These are phyloP conservation scores for Nomada fucata DNA, from an alignment of 2,888 invertebrate genomes.

Conservation along the genomic window DNA sequence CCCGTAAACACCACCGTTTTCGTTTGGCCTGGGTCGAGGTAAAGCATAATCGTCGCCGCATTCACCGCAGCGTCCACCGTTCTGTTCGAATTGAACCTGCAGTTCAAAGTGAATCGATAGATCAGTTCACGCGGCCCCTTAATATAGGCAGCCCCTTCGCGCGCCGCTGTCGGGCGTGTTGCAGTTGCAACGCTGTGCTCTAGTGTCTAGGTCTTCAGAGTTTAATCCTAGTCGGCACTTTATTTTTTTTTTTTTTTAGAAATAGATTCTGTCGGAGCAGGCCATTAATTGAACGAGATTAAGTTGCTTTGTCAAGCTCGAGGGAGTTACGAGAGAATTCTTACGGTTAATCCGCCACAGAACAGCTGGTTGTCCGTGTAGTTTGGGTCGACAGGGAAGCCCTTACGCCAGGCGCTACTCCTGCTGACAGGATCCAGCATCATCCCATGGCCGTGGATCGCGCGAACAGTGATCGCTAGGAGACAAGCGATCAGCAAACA, in stretches of 20 bases:
- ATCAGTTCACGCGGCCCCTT: not conserved
- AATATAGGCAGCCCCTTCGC: not conserved
- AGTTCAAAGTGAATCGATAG: not conserved
- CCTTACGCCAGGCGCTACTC: constrained; percentile 85
- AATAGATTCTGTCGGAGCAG: no score
- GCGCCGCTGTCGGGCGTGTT: not conserved
- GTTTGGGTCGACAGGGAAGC: constrained; percentile 82
- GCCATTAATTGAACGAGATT: no score
- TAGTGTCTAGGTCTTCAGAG: no score
- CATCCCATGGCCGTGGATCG: constrained; percentile 85
- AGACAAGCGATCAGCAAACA: constrained; percentile 23
- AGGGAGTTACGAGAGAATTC: constrained; percentile 44
- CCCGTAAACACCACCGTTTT: constrained; percentile 86
- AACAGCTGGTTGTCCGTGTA: constrained; percentile 85
- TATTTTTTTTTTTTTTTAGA: no score
- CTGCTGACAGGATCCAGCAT: constrained; percentile 85
- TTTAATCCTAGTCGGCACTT: no score
- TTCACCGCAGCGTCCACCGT: constrained; percentile 85
- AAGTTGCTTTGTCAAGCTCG: no score
- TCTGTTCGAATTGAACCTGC: constrained; percentile 50
- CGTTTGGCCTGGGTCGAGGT: constrained; percentile 85
- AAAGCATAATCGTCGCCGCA: constrained; percentile 86
- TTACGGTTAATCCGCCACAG: constrained; percentile 85
- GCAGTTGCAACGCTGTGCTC: not conserved
- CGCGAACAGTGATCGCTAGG: constrained; percentile 31